Evolutionary conservation across 2,888 invertebrate genomes (phyloP), one percentile per base, ranked within the genome.

Genomic region (Drosophila koepferae): DNA sequence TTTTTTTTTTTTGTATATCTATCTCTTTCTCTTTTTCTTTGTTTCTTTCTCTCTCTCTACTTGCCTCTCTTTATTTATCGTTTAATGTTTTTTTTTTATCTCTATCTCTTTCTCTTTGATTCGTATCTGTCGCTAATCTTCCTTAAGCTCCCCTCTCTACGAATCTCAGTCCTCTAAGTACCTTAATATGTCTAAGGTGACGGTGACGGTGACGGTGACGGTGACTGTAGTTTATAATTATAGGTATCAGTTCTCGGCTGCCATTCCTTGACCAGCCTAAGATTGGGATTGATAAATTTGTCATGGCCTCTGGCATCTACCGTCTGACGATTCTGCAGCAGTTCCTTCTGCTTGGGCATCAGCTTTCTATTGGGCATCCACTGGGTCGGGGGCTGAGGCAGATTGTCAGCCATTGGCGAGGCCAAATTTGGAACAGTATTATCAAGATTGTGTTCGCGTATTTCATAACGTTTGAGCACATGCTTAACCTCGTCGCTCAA

Each of bases 371-470:
- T 23, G 16, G 0, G 2, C 6, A 62, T 41, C 71, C 71, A 71
- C 3, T n/a, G 14, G 0, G 3, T 1, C 8, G 71, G 58, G 6
- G 71, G 71, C 23, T 12, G 8, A 1, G 70, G 62, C 41, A 72
- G 10, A 4, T 23, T 23, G 2, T 14, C 14, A 1, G 71, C 6
- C 48, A 28, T 0, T 0, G 72, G 71, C 8, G 72, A 14, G 12
- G 16, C 8, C 8, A 34, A 1, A 38, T 44, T 14, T 6, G 63
- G 72, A 5, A 59, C 48, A 0, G 7, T 1, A 2, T 53, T 58
- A 0, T 5, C 0, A 0, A 48, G 14, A 40, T 2, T 12, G 1
- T 0, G 31, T 12, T 20, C n/a, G 40, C 34, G 62, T 3, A 3
- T n/a, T 16, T 41, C 36, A 53, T 36, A 43, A 1, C 53, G 53